phyloP scores from a whole-genome alignment of 1,140 invertebrate genomes.

The Coptotermes formosanus region DNA sequence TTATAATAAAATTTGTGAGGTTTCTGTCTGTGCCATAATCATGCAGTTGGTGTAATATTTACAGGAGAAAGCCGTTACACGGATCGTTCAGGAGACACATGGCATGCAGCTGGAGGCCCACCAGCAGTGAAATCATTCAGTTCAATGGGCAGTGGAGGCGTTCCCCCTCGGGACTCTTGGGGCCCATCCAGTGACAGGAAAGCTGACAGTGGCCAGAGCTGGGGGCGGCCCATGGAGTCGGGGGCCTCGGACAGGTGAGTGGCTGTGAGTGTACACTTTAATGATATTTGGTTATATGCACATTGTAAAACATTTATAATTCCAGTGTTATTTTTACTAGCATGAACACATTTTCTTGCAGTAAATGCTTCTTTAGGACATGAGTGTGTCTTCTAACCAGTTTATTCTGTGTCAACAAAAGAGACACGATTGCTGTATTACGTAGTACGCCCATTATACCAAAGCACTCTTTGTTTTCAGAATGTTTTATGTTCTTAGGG shows the following conservation, averaged over 20 bases:
- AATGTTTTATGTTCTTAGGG: too few species aligned
- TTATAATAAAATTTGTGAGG: too few species aligned
- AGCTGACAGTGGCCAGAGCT: conserved; percentile 25
- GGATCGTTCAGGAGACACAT: conserved; percentile 35
- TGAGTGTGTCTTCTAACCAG: too few species aligned
- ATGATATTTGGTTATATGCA: too few species aligned
- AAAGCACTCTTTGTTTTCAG: too few species aligned
- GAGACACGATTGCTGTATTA: too few species aligned
- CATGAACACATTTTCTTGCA: too few species aligned
- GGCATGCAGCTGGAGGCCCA: conserved; percentile 34
- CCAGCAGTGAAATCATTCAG: conserved; percentile 30
- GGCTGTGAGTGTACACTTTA: not conserved
- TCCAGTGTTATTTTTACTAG: too few species aligned
- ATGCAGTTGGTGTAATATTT: not conserved
- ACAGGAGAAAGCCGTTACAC: conserved; percentile 34
- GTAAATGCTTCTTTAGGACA: too few species aligned
- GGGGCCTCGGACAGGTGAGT: conserved; percentile 26
- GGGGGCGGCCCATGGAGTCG: conserved; percentile 31
- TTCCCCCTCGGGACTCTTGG: conserved; percentile 27
- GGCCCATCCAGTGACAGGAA: conserved; percentile 24
- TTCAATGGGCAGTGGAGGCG: conserved; percentile 25
- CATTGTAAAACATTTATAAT: not conserved
- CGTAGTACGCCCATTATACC: too few species aligned
- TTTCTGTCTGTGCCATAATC: too few species aligned
- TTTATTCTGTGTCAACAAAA: too few species aligned